Percentiles rank a stretch among this genome's conserved stretches.
These are phyloP conservation scores for Procavia capensis DNA, from an alignment of 2,113 vertebrate genomes.

Conservation along the genomic window DNA sequence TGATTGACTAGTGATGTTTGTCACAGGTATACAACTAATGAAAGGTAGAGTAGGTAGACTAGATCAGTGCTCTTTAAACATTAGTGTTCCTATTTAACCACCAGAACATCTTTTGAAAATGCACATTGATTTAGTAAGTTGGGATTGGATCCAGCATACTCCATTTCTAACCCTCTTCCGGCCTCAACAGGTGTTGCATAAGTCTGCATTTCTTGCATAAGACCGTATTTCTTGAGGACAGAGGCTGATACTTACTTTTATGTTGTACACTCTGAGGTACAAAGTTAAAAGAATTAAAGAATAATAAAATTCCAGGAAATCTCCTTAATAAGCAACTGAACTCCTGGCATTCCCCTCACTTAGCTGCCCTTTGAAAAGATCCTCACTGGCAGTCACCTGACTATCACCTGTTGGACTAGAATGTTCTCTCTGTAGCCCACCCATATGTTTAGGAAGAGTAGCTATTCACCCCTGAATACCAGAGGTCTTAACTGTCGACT, in stretches of 20 bases:
- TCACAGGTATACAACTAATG: neutral
- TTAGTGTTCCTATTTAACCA: neutral
- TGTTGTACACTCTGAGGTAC: neutral
- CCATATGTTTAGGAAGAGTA: neutral
- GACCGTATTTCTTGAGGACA: neutral
- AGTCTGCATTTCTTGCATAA: too few species aligned
- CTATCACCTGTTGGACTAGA: neutral
- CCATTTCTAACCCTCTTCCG: neutral
- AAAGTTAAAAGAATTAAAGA: neutral
- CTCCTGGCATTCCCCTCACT: neutral
- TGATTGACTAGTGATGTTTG: neutral
- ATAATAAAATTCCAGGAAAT: neutral
- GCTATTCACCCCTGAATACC: slow-evolving; percentile 7
- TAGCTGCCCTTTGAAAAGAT: neutral
- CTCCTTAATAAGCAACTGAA: slow-evolving; percentile 10
- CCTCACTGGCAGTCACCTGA: neutral
- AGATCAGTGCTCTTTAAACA: neutral
- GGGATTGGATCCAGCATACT: neutral
- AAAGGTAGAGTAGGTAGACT: neutral
- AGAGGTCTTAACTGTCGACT: neutral
- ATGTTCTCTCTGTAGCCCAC: neutral
- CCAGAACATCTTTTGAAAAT: neutral
- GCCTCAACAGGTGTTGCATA: neutral
- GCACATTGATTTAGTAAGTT: neutral
- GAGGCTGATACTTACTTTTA: neutral